Base-by-base conservation (phyloP, 2,113 vertebrate species). In the Psittacus erithacus region DNA sequence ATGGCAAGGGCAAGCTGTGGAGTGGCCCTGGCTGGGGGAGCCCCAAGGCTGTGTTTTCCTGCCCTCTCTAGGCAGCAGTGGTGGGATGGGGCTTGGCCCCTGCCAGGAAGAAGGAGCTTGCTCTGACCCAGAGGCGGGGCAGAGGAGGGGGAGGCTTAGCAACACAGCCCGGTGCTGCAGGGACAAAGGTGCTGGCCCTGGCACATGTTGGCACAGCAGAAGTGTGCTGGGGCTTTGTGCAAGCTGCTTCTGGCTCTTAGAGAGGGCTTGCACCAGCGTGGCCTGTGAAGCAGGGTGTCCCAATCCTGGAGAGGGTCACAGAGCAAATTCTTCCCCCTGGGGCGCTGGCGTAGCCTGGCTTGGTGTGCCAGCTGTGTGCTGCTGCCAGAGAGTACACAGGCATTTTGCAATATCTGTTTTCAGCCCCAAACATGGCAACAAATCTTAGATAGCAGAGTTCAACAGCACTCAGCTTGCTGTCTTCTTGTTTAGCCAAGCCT, bases 381-480 rank as follows among this genome's bases (percentile, higher is more conserved):
- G 5, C 79, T 53, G 14, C 28, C 57, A 62, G 70, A 47, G 39
- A 83, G 33, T 24, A 83, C 46, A 62, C 7, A n/a, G 57, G 22
- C 20, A 16, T 96, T 90, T 82, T 69, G 76, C 77, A 84, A 24
- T 59, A n/a, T 94, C 88, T 96, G 39, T 53, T 92, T 44, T 87
- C 68, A 59, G 75, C 27, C 90, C 77, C 69, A 94, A 97, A 93
- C 11, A 23, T 27, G 87, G 88, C 86, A 86, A 90, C 70, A 63
- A 71, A 55, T 52, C 31, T 41, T 57, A 47, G 70, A 84, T 70
- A 92, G 90, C n/a, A 77, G 46, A 89, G 87, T 89, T 95, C 68
- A 38, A 11, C 53, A 74, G 69, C 53, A 17, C 53, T 92, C 33
- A 8, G 77, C 94, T 93, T 11, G 62, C 81, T 82, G 28, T 20